Conservation (phyloP, 2,113 vertebrate genomes). For the Tinamus guttatus region DNA sequence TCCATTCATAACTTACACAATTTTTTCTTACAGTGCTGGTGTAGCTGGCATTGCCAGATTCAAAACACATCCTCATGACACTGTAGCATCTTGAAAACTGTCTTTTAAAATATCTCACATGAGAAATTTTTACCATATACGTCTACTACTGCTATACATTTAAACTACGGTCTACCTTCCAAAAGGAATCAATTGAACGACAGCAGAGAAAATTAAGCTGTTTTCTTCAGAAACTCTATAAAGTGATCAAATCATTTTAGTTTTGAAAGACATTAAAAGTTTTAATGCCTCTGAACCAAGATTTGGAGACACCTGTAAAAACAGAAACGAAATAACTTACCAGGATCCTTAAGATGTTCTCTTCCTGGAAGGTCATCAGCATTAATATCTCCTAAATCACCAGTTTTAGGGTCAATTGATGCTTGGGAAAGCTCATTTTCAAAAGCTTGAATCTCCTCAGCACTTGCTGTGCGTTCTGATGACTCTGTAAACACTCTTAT, state of each 20-base stretch:
- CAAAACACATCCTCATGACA: neutral
- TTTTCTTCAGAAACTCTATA: neutral
- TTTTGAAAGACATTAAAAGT: neutral
- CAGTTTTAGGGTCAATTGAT: slow-evolving; percentile 93
- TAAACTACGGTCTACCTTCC: neutral
- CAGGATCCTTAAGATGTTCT: slow-evolving; percentile 92
- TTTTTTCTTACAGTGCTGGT: neutral
- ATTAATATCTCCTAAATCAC: slow-evolving; percentile 93
- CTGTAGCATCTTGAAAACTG: neutral
- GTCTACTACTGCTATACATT: too few species aligned
- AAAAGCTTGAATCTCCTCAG: slow-evolving; percentile 91
- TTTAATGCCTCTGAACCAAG: neutral
- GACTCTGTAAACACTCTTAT: slow-evolving; percentile 94
- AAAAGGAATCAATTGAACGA: neutral
- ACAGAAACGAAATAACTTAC: slow-evolving; percentile 62
- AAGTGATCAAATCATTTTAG: too few species aligned
- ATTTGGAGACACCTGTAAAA: neutral
- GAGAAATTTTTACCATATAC: neutral
- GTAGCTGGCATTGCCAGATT: neutral
- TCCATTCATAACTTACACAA: neutral
- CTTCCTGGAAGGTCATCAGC: slow-evolving; percentile 91
- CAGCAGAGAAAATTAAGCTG: neutral
- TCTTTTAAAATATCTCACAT: neutral
- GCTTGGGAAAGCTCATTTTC: slow-evolving; percentile 94
- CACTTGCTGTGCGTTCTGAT: slow-evolving; percentile 86